phyloP scores from a whole-genome alignment of 1,140 invertebrate genomes.

The Drosophila setifemur region DNA sequence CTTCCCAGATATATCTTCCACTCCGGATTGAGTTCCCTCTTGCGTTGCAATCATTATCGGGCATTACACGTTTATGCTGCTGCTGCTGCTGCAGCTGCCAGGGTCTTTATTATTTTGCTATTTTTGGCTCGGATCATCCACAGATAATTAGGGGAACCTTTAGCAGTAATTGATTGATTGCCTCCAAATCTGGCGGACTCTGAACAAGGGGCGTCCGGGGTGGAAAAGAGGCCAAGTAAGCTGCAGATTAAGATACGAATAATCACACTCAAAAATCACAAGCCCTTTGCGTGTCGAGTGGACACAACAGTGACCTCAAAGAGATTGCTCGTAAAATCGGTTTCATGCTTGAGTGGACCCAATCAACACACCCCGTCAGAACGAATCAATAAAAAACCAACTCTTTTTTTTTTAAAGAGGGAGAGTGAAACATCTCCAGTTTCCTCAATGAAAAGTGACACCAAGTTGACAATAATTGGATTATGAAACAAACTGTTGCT shows the following conservation, averaged over 20 bases:
- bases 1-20: not conserved
- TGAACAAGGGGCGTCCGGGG: not conserved
- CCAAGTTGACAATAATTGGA: conserved; percentile 66
- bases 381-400: conserved; percentile 9
- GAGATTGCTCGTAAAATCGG: conserved; percentile 43
- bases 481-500: conserved; percentile 53
- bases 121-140: conserved; percentile 36
- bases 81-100: conserved; percentile 22
- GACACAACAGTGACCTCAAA: conserved; percentile 52
- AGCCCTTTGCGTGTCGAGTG: not conserved
- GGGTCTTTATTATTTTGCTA: conserved; percentile 7
- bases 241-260: not conserved
- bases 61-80: conserved; percentile 56
- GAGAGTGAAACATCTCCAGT: conserved; percentile 21
- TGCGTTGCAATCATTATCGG: conserved; percentile 64
- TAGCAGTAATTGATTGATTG: conserved; percentile 36
- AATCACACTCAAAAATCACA: not conserved
- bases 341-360: conserved; percentile 60
- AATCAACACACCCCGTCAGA: conserved; percentile 37
- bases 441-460: conserved; percentile 67
- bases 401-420: conserved; percentile 2
- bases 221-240: not conserved
- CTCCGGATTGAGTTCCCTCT: conserved; percentile 27
- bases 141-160: conserved; percentile 20
- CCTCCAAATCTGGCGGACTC: not conserved